Evolutionary conservation across 2,888 invertebrate species (phyloP).

Genomic region (Aspidapion aeneum): DNA sequence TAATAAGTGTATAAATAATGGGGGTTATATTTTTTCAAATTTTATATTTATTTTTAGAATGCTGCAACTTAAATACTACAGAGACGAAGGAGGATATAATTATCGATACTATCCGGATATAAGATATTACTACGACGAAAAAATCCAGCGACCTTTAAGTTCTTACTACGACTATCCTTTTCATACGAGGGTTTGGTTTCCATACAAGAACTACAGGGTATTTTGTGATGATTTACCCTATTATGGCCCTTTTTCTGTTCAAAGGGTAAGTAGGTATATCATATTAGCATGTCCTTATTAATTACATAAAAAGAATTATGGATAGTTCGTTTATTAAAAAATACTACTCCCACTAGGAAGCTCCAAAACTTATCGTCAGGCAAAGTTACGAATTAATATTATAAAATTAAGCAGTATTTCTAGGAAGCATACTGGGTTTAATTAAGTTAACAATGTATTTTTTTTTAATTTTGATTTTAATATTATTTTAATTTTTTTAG

Average conservation of each 20-base stretch:
- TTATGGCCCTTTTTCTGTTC: constrained; percentile 29
- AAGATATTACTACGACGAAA: constrained; percentile 33
- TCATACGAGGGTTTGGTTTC: constrained; percentile 31
- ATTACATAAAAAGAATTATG: too few relatives aligned
- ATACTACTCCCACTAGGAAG: too few relatives aligned
- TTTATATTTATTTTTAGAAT: constrained; percentile 26
- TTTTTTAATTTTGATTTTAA: not conserved
- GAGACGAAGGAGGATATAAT: constrained; percentile 33
- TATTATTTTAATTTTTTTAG: constrained; percentile 13
- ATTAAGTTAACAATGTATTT: too few relatives aligned
- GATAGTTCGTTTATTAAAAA: too few relatives aligned
- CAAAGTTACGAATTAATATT: too few relatives aligned
- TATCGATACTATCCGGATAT: constrained; percentile 32
- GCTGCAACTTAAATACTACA: constrained; percentile 34
- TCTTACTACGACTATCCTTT: constrained; percentile 33
- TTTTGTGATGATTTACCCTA: constrained; percentile 33
- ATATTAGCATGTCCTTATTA: too few relatives aligned
- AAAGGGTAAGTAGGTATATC: constrained; percentile 34
- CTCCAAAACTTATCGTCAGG: too few relatives aligned
- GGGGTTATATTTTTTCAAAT: too few relatives aligned
- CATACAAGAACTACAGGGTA: constrained; percentile 30
- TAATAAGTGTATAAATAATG: too few relatives aligned
- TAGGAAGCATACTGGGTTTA: too few relatives aligned
- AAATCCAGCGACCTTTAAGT: constrained; percentile 31
- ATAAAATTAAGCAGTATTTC: too few relatives aligned